Evolutionary conservation across 1,140 invertebrate species (phyloP).

Genomic region (Gonatopus flavifemur): DNA sequence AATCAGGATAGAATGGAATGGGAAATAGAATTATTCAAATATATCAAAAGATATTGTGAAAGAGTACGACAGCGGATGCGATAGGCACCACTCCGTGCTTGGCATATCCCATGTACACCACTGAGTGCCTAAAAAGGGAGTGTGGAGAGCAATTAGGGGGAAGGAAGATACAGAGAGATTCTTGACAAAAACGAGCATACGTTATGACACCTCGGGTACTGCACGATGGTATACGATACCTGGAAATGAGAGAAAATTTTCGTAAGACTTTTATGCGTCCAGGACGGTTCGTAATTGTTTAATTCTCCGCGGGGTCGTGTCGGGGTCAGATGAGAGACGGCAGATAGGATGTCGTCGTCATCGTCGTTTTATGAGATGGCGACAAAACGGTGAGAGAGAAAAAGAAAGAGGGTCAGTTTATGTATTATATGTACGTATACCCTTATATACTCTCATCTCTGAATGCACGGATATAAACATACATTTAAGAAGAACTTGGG

Average conservation of each 20-base stretch:
- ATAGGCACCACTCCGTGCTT: no score
- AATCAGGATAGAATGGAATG: no score
- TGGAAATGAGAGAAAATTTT: neutral
- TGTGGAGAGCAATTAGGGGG: no score
- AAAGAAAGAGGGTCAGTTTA: constrained; percentile 4
- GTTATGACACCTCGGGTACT: no score
- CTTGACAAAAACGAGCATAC: no score
- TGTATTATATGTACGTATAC: neutral
- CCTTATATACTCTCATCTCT: neutral
- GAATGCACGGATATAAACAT: neutral
- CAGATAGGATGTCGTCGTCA: constrained; percentile 16
- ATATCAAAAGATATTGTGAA: no score
- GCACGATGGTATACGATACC: no score
- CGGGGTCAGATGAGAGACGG: constrained; percentile 30
- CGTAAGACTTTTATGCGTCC: constrained; percentile 10
- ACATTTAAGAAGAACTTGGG: constrained; percentile 17
- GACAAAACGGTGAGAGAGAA: constrained; percentile 1
- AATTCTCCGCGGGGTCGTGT: constrained; percentile 22
- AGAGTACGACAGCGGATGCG: no score
- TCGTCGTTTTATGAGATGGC: constrained; percentile 14
- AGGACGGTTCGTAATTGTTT: constrained; percentile 29
- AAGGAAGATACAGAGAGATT: no score
- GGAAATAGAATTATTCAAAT: no score
- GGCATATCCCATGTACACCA: no score
- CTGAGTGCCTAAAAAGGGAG: no score